phyloP scores from a whole-genome alignment of 2,113 vertebrate genomes.

The Egretta garzetta region DNA sequence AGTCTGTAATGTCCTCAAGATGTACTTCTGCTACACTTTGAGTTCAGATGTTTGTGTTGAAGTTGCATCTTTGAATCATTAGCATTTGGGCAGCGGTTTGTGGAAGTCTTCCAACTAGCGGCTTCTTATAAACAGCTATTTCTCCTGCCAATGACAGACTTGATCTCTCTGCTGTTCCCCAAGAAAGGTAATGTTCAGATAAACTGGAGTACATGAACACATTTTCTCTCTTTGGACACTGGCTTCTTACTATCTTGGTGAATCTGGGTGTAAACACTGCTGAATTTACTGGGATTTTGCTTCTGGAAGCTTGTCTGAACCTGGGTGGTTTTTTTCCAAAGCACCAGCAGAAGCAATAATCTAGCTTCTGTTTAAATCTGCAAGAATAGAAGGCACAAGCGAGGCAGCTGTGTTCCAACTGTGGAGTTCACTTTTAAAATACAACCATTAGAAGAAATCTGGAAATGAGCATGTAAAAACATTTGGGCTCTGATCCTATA shows the following conservation, averaged over 20 bases:
- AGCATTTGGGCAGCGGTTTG: conserved; percentile 3
- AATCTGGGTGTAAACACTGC: background rate
- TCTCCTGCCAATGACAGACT: conserved; percentile 19
- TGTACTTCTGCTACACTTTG: background rate
- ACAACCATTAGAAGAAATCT: background rate
- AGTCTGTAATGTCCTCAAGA: conserved; percentile 6
- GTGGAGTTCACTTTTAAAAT: background rate
- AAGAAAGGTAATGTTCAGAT: conserved; percentile 59
- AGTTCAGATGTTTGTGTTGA: conserved; percentile 44
- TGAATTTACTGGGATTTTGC: background rate
- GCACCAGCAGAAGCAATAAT: background rate
- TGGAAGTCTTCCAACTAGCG: conserved; percentile 25
- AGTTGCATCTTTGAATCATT: conserved; percentile 40
- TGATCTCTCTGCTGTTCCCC: conserved; percentile 21
- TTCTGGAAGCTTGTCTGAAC: background rate
- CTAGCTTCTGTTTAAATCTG: background rate
- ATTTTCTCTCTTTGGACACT: background rate
- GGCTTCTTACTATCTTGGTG: background rate
- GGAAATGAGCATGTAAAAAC: background rate
- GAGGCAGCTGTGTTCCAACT: background rate
- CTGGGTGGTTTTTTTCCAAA: background rate
- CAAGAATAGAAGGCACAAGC: background rate
- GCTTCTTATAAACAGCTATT: conserved; percentile 9
- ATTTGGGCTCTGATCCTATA: background rate
- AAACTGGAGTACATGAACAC: background rate